Base-by-base conservation (phyloP, 2,113 vertebrate genomes). In the Callipepla squamata region DNA sequence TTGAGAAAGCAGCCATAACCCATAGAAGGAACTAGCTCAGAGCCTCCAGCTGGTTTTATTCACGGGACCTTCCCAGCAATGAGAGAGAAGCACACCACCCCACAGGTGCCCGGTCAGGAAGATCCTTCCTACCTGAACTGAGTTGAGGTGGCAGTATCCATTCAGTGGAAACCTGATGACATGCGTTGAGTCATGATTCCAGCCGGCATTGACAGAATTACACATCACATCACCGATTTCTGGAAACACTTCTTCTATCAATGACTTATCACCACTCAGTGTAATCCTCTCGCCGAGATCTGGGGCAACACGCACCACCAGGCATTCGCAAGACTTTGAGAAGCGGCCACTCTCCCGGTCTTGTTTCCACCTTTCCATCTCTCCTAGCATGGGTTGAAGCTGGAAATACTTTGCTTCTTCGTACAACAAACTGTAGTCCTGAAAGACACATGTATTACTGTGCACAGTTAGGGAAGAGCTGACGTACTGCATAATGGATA, bases 361-460 rank as follows among this genome's bases (percentile, higher is more conserved):
- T 47, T 98, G 98, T 92, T 98, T 98, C 99, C 99, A 99, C 93
- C 97, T 97, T 85, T 99, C 98, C 97, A 99, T 98, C 96, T 98
- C 99, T 18, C 97, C 96, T 86, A 99, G 97, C 97, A 99, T 98
- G 47, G 99, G 98, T 93, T 98, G 98, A 83, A 99, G 98, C 96
- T 99, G 98, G 96, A 99, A 99, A 94, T 99, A 99, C 48, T 97
- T 97, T 61, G 99, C 99, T 97, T 99, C 99, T 98, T 99, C 99
- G 73, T 98, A 99, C 94, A 99, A 97, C 96, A 99, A 97, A 74
- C 98, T 98, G 92, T 98, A 99, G 95, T 99, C 99, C 99, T 99
- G 96, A 91, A 95, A 93, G 74, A 96, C 66, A 94, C 38, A n/a
- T 11, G 66, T 36, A 57, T 96, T 73, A 93, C 63, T 85, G 88